Base-by-base conservation (phyloP, 1,140 invertebrate species). In the Homalodisca vitripennis region DNA sequence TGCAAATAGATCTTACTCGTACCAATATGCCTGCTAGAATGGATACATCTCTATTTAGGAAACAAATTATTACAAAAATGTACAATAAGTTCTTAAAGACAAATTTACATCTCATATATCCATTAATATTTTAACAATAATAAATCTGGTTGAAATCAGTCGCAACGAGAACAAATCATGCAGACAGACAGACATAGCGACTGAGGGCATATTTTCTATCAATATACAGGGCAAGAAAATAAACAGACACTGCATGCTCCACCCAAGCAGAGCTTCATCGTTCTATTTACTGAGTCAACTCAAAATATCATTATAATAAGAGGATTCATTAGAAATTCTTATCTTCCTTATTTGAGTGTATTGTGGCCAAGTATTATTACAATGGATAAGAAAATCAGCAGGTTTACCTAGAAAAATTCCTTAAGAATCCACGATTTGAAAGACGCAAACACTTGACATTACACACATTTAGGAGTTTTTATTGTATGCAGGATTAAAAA, bases 91-190 rank as follows among this genome's bases (percentile, higher is more conserved):
- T 60, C 6, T 60, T 30, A 60, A 60, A 27, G 55, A 60, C 55
- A 60, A 60, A 60, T 60, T 26, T 60, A 60, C 55, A 66, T 66
- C 22, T 66, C 41, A 66, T 66, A 66, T 66, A 66, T 66, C 63
- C 63, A 66, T 66, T 66, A 66, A 66, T 66, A 66, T 66, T 66
- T 46, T 66, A 66, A 66, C 63, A 66, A 66, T 66, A 66, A 66
- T 66, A 66, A 66, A 66, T 63, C 63, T 66, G 41, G 63, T 66
- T 47, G 63, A 66, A 66, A 66, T 66, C 63, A 66, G 63, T 47
- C 63, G 32, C 32, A 66, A 66, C 27, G 17, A 66, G 32, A 66
- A 66, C 41, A 27, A 66, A 46, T 46, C 63, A 66, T 66, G 63
- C 63, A 66, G 63, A 66, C 63, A 66, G 41, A 46, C 41, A 66